A percentile compares a stretch with the other conserved stretches of the same genome.
Evolutionary conservation across 2,113 vertebrate genomes (phyloP).

Genomic region (Sitta europaea): DNA sequence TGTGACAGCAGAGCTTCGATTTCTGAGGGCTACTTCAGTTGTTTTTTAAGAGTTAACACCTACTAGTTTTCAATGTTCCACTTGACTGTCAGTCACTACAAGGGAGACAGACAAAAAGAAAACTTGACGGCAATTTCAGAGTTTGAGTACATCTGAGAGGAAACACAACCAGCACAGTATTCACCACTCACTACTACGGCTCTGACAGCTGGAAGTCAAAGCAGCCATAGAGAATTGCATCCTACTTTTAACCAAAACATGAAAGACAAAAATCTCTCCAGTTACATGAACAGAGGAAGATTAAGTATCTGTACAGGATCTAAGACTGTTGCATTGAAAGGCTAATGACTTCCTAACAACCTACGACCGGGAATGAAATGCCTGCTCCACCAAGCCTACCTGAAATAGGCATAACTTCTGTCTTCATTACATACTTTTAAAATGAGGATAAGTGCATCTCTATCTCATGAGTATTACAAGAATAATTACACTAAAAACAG

Average conservation of each 20-base stretch:
- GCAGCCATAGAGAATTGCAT: not conserved
- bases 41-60: not conserved
- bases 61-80: not conserved
- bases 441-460: not conserved
- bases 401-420: not conserved
- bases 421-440: not conserved
- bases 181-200: not conserved
- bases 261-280: not conserved
- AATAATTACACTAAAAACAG: not conserved
- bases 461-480: not conserved
- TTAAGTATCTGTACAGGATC: not conserved
- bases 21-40: not conserved
- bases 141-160: not conserved
- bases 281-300: not conserved
- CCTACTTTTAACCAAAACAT: not conserved
- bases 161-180: not conserved
- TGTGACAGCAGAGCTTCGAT: not conserved
- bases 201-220: not conserved
- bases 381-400: not conserved
- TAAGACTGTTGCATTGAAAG: not conserved
- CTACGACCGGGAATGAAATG: not conserved
- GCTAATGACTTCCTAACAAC: not conserved
- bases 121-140: not conserved
- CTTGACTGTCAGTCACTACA: not conserved
- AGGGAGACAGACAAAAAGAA: not conserved